Evolutionary conservation across 37 sponge, comb jelly and placozoan genomes (phyloP), one percentile per base, ranked within the genome.

Genomic region (Mnemiopsis leidyi): DNA sequence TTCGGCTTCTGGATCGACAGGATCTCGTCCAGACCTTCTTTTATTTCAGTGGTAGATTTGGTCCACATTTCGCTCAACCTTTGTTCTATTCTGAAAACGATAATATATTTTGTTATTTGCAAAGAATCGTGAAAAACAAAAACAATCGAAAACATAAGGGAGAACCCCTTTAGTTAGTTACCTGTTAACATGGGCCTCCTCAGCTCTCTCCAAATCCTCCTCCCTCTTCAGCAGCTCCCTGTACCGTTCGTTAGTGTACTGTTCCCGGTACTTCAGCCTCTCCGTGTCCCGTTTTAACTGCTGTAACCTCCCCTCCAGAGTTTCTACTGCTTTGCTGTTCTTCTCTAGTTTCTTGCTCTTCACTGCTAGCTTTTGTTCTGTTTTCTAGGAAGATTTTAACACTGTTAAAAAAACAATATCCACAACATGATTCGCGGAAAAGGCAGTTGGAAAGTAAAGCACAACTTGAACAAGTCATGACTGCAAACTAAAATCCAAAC

Each of bases 311-410:
- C 23, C 3, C 35, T 79, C 82, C 35, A 79, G 7, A 29, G 82
- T 79, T 36, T 79, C 82, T 9, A 35, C 82, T 29, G 82, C 82
- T 36, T 79, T 79, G 82, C 36, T 79, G 36, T 23, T 79, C 82
- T 79, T 79, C 82, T 79, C 82, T 21, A 79, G 29, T 36, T 79
- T 79, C 82, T 79, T 79, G 36, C 32, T 79, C 38, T 79, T 79
- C 9, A 79, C 29, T 16, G 36, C 82, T 23, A 79, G 37, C 82
- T 79, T 29, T 29, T 29, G 32, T 21, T 79, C 82, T 79, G 82
- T 79, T 16, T 79, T 69, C 73, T 69, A 25, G 73, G 3, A 25
- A 25, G 21, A n/a, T n/a, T n/a, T n/a, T n/a, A n/a, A n/a, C n/a
- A n/a, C n/a, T n/a, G n/a, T n/a, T n/a, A n/a, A n/a, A n/a, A n/a